phyloP scores from a whole-genome alignment of 2,888 invertebrate genomes.

The Hypomecis punctinalis region DNA sequence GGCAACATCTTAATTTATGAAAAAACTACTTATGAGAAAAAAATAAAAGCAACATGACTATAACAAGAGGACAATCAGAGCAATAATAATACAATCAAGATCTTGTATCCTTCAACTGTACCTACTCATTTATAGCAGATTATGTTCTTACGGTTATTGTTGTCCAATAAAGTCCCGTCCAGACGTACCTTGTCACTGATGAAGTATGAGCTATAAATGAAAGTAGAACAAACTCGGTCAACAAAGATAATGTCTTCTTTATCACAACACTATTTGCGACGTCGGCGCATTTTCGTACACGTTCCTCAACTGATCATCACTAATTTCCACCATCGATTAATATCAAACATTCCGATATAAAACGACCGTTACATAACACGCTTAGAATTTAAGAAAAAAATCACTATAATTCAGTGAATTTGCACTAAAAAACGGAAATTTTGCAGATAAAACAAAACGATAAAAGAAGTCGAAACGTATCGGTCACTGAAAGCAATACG shows the following conservation, averaged over 20 bases:
- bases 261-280: slow-evolving; percentile 74
- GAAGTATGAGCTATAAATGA: slow-evolving; percentile 54
- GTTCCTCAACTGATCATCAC: slow-evolving; percentile 39
- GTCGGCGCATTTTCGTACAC: slow-evolving; percentile 70
- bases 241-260: slow-evolving; percentile 68
- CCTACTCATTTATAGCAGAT: neutral
- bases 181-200: slow-evolving; percentile 63
- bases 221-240: slow-evolving; percentile 72
- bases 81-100: too few relatives aligned
- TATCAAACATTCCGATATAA: neutral
- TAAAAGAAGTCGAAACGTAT: slow-evolving; percentile 33
- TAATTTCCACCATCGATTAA: slow-evolving; percentile 16
- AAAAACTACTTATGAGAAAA: too few relatives aligned
- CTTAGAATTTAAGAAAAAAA: neutral
- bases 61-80: neutral
- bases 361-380: neutral
- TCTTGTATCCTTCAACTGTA: neutral
- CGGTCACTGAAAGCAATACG: slow-evolving; percentile 47
- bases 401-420: slow-evolving; percentile 12
- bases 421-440: slow-evolving; percentile 14
- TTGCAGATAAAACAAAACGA: slow-evolving; percentile 17
- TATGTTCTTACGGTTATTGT: slow-evolving; percentile 19
- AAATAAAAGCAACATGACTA: neutral
- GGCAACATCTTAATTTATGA: too few relatives aligned
- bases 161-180: slow-evolving; percentile 36